Evolutionary conservation across 2,888 invertebrate species (phyloP).

Genomic region (Rosalia funebris): DNA sequence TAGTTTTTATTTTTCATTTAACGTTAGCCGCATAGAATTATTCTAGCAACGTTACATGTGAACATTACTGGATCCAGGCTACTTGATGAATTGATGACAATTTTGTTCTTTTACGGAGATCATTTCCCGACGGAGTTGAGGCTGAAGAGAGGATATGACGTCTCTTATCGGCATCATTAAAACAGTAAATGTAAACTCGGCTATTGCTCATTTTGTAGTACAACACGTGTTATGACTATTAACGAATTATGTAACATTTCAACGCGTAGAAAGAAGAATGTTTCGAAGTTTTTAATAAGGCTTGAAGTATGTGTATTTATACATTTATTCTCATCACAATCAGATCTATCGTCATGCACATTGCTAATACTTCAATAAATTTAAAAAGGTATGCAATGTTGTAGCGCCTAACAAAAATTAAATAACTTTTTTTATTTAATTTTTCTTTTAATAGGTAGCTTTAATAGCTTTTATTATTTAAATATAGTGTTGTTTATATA

Average conservation of each 20-base stretch:
- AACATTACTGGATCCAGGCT: conserved; percentile 50
- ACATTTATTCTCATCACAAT: no score
- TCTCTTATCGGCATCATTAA: conserved; percentile 45
- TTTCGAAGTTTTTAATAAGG: no score
- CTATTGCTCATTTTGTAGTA: conserved; percentile 39
- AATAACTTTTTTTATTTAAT: no score
- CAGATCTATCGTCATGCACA: no score
- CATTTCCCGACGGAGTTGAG: conserved; percentile 44
- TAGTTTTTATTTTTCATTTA: conserved; percentile 24
- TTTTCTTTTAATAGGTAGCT: no score
- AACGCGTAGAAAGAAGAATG: no score
- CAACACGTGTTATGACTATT: conserved; percentile 28
- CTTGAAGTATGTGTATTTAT: no score
- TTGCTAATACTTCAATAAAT: no score
- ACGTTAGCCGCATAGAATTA: conserved; percentile 32
- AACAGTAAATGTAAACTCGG: conserved; percentile 45
- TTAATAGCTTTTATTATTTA: no score
- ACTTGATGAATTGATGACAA: conserved; percentile 50
- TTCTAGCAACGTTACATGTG: conserved; percentile 46
- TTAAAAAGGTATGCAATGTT: no score
- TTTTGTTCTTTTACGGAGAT: conserved; percentile 54
- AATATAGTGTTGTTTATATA: no score
- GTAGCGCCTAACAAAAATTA: no score
- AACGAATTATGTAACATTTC: conserved; percentile 24
- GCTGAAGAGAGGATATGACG: conserved; percentile 42